These are phyloP conservation scores for Nowickia ferox DNA, from an alignment of 2,888 invertebrate species.

Conservation along the genomic window DNA sequence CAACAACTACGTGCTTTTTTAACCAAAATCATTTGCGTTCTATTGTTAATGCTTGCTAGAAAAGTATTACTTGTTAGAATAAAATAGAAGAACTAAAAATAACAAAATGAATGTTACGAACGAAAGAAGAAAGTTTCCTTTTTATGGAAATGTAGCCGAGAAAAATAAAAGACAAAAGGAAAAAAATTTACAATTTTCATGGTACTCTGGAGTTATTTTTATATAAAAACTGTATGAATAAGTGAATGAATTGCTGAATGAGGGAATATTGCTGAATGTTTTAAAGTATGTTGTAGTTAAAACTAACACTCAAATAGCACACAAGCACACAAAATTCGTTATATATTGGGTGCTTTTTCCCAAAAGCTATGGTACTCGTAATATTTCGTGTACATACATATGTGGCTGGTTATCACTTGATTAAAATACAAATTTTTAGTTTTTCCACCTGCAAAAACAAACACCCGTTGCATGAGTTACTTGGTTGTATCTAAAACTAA, in stretches of 20 bases:
- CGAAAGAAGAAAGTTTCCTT: slow-evolving; percentile 19
- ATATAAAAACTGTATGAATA: slow-evolving; percentile 34
- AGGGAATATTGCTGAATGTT: background rate
- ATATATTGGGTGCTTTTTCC: too few relatives aligned
- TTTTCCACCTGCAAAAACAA: background rate
- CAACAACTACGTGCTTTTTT: slow-evolving; percentile 66
- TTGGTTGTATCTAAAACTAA: slow-evolving; percentile 15
- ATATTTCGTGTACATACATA: background rate
- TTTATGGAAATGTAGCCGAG: slow-evolving; percentile 47
- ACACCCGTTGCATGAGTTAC: slow-evolving; percentile 16
- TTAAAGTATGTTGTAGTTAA: slow-evolving; percentile 21
- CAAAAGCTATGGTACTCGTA: too few relatives aligned
- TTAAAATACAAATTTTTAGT: too few relatives aligned
- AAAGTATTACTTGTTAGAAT: slow-evolving; percentile 10
- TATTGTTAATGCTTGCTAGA: slow-evolving; percentile 45
- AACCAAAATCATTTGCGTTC: slow-evolving; percentile 47
- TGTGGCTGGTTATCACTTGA: too few relatives aligned
- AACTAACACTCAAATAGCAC: slow-evolving; percentile 26
- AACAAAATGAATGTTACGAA: slow-evolving; percentile 30
- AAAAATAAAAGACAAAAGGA: slow-evolving; percentile 38
- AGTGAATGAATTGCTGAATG: slow-evolving; percentile 2
- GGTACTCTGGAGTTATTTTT: slow-evolving; percentile 62
- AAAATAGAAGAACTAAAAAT: background rate
- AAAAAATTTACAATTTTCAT: slow-evolving; percentile 46
- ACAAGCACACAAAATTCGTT: background rate